Evolutionary conservation across 2,113 vertebrate genomes (phyloP), one percentile per base, ranked within the genome.

Genomic region (Lycaon pictus): DNA sequence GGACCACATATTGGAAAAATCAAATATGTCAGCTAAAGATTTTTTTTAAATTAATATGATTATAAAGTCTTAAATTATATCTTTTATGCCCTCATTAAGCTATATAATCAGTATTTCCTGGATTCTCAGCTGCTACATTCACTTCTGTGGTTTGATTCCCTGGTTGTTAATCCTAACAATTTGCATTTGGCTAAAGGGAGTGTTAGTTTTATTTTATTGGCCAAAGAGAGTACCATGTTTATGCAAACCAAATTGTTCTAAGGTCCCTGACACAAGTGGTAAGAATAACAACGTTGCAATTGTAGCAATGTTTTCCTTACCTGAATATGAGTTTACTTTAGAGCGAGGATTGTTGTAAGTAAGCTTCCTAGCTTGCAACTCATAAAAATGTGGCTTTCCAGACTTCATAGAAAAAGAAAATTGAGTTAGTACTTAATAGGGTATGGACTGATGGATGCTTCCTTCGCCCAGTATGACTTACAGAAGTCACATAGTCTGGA

Each of bases 31-130:
- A 20, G 11, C 6, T 55, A 43, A 77, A 12, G 4, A 32, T 7
- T n/a, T 29, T 86, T 90, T 71, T 72, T 71, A 60, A 11, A 96
- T 48, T 17, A 62, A 95, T 84, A 63, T 55, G 32, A 53, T 74
- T 55, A 25, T 43, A 53, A 55, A 7, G 5, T 53, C 27, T 87
- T 76, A 43, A 53, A 58, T 65, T 82, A 9, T 4, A 67, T 76
- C 58, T 95, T 32, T 60, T 7, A 62, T 56, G 22, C 23, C 25
- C 5, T 11, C 19, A n/a, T 76, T 58, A 60, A 83, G 3, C 58
- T 60, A 17, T 60, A 25, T 60, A 67, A 74, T 81, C 48, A 56
- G 3, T 80, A 35, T 82, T 76, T 63, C 23, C 83, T 81, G 35
- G 3, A 3, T 51, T 77, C 19, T 83, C 63, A 65, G 23, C 11